These are phyloP conservation scores for Platanista minor DNA, from an alignment of 2,113 vertebrate species.

Conservation along the genomic window DNA sequence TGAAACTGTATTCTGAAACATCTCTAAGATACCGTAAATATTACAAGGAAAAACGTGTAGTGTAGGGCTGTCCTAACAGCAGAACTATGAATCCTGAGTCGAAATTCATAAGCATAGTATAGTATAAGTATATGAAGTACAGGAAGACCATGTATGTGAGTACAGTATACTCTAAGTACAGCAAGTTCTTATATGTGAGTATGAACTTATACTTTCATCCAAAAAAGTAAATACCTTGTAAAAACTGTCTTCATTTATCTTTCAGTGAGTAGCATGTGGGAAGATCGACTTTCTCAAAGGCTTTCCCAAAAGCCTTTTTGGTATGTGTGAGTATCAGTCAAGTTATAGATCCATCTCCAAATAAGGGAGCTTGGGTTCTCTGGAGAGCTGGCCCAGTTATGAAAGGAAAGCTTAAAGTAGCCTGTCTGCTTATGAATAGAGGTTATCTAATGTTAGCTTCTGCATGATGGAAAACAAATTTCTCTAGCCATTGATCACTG, in stretches of 20 bases:
- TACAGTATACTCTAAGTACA: neutral
- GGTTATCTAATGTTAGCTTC: constrained; percentile 37
- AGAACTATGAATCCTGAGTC: neutral
- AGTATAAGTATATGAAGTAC: neutral
- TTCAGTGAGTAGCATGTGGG: neutral
- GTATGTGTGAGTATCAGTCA: constrained; percentile 5
- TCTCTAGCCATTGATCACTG: neutral
- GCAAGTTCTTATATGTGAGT: neutral
- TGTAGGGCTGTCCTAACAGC: neutral
- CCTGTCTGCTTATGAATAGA: neutral
- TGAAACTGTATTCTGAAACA: neutral
- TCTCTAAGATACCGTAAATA: neutral
- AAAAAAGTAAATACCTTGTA: neutral
- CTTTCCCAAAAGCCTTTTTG: constrained; percentile 30
- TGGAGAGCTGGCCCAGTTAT: constrained; percentile 52
- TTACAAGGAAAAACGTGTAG: neutral
- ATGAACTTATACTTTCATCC: neutral
- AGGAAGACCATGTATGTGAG: neutral
- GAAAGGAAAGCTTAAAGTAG: constrained; percentile 17
- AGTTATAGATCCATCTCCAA: constrained; percentile 36
- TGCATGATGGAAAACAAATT: constrained; percentile 25
- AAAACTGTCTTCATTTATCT: constrained; percentile 28
- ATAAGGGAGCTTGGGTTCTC: constrained; percentile 21
- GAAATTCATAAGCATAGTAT: neutral
- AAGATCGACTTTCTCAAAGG: neutral